Evolutionary conservation across 2,113 vertebrate species (phyloP).

Genomic region (Percina caprodes): DNA sequence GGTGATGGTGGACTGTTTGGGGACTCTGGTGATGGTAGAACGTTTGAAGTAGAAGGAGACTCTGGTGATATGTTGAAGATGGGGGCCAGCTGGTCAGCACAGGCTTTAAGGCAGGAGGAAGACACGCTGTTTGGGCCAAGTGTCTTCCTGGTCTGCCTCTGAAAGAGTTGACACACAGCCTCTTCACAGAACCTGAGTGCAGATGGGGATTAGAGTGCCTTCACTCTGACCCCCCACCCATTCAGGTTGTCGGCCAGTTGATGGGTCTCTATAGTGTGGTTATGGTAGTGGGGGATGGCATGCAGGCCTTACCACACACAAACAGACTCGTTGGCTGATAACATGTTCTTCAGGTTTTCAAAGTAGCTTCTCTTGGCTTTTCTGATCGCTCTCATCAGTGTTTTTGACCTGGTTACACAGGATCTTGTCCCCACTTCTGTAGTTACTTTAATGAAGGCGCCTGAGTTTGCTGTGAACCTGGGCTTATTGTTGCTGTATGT

Average conservation of each 20-base stretch:
- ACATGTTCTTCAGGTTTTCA: background rate
- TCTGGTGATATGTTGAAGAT: background rate
- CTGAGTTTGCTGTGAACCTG: too few species aligned
- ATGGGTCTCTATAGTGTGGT: background rate
- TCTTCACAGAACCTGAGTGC: background rate
- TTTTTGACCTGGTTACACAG: too few species aligned
- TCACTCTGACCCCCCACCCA: too few species aligned
- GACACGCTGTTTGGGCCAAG: background rate
- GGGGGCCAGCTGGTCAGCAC: background rate
- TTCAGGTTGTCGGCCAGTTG: background rate
- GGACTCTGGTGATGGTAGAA: background rate
- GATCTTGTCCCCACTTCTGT: too few species aligned
- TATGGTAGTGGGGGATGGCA: background rate
- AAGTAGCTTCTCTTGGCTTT: background rate
- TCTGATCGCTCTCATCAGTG: too few species aligned
- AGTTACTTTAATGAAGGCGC: too few species aligned
- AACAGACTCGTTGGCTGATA: background rate
- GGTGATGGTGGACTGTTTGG: background rate
- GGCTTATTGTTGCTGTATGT: too few species aligned
- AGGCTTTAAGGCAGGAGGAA: background rate
- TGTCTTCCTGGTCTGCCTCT: background rate
- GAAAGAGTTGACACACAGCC: background rate
- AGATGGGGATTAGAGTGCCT: background rate
- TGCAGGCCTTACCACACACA: background rate
- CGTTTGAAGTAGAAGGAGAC: background rate